phyloP scores from a whole-genome alignment of 2,113 vertebrate species.

The Rhizomys pruinosus region DNA sequence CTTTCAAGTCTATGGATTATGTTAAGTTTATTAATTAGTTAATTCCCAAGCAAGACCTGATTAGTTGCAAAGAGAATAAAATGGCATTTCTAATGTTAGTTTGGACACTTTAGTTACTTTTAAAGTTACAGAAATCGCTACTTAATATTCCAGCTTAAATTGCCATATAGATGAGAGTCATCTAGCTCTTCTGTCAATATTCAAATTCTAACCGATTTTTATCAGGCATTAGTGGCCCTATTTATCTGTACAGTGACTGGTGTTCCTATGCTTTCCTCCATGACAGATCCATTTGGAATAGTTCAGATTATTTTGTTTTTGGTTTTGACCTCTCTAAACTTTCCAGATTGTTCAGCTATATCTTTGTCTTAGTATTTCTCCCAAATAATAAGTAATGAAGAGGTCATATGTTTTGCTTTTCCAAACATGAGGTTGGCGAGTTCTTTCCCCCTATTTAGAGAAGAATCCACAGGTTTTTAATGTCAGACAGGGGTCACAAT shows the following conservation, averaged over 20 bases:
- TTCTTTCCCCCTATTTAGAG: background rate
- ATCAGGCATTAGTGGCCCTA: background rate
- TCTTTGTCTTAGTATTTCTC: background rate
- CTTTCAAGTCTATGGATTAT: conserved; percentile 39
- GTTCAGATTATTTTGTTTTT: background rate
- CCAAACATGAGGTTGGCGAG: background rate
- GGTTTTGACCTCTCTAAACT: conserved; percentile 13
- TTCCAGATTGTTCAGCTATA: background rate
- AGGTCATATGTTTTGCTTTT: background rate
- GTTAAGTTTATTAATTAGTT: conserved; percentile 15
- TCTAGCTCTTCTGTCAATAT: background rate
- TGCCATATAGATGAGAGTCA: background rate
- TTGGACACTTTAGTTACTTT: conserved; percentile 32
- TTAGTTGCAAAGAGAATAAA: conserved; percentile 29
- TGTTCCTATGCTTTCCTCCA: background rate
- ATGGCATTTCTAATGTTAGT: conserved; percentile 13
- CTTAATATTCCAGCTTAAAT: conserved; percentile 15
- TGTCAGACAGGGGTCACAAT: background rate
- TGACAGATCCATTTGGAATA: background rate
- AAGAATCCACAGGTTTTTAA: conserved; percentile 29
- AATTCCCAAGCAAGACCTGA: conserved; percentile 34
- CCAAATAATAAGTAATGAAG: background rate
- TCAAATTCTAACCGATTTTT: background rate
- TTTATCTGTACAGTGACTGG: background rate
- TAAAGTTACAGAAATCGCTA: conserved; percentile 8